Evolutionary conservation across 2,888 invertebrate genomes (phyloP), one percentile per base, ranked within the genome.

Genomic region (Criorhina ranunculi): DNA sequence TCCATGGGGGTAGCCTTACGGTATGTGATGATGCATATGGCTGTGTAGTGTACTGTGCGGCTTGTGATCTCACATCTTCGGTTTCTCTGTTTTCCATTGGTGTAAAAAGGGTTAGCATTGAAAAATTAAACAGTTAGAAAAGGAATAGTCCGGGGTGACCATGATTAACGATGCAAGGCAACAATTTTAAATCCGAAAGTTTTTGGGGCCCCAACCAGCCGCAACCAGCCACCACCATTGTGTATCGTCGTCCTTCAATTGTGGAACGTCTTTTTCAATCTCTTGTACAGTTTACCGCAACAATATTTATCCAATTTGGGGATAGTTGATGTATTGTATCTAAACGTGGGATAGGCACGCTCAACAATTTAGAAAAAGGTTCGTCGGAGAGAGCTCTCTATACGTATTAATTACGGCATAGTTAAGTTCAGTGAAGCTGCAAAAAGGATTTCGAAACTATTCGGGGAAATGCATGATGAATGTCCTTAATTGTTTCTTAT

Each of bases 141-240:
- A 44, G 70, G 60, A 69, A 80, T 66, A 85, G 69, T 85, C 46
- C 87, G 86, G 88, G 88, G 88, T 87, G 88, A 88, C 88, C 88
- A 88, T 88, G 88, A 88, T 88, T 88, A 88, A 88, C 88, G 88
- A 87, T 82, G 80, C 66, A 24, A 85, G 75, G 75, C 80, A 85
- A n/a, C n/a, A 85, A 85, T 64, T 85, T 79, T 79, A 80, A 86
- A 75, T 79, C 85, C 85, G 76, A 81, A 86, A 83, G 69, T 87
- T 82, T 24, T 87, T 66, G 60, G 72, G 70, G 62, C 73, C 62
- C 59, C 73, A 64, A 69, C 59, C 73, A 64, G 72, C 70, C 75
- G 66, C 76, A 79, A 49, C n/a, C 70, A 76, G 72, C 67, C 67
- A 66, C 42, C 44, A 66, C 29, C 35, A 37, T 70, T n/a, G n/a